Percentiles rank a stretch among this genome's conserved stretches.
Conservation (phyloP, 2,113 vertebrate species). For the Hippocampus guttulatus region DNA sequence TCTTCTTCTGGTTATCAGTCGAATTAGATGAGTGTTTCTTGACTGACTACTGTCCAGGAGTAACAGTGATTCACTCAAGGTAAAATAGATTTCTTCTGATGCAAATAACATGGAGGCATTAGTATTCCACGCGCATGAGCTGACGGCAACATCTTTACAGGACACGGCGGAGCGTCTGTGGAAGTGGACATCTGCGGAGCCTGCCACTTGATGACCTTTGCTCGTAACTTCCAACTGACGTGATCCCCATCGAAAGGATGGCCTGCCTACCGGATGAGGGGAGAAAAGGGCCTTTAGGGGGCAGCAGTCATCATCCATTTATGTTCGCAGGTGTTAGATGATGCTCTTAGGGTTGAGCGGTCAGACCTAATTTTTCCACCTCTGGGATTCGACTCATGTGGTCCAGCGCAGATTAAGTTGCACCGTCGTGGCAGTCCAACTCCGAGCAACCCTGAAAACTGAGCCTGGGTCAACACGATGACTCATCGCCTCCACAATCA, state of each 20-base stretch:
- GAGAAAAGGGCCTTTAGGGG: constrained; percentile 30
- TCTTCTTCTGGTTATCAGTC: no score
- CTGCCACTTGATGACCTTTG: constrained; percentile 2
- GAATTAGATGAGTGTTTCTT: no score
- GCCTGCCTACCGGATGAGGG: background rate
- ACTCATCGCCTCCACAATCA: constrained; percentile 17
- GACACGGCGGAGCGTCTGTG: background rate
- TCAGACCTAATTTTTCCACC: constrained; percentile 13
- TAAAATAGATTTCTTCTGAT: background rate
- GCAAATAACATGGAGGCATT: background rate
- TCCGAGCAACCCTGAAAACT: constrained; percentile 29
- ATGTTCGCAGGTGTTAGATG: background rate
- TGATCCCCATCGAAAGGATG: background rate
- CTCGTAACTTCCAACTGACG: background rate
- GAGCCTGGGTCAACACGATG: constrained; percentile 51
- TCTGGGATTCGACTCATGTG: constrained; percentile 36
- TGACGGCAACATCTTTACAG: background rate
- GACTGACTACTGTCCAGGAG: no score
- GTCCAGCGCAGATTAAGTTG: constrained; percentile 20
- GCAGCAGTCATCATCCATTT: constrained; percentile 25
- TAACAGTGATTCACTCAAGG: no score
- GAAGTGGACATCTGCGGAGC: constrained; percentile 1
- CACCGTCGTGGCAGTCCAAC: constrained; percentile 9
- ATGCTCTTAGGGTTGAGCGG: constrained; percentile 13
- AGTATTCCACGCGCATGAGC: background rate